Base-by-base conservation (phyloP, 2,888 invertebrate genomes). In the Auanema sp. region DNA sequence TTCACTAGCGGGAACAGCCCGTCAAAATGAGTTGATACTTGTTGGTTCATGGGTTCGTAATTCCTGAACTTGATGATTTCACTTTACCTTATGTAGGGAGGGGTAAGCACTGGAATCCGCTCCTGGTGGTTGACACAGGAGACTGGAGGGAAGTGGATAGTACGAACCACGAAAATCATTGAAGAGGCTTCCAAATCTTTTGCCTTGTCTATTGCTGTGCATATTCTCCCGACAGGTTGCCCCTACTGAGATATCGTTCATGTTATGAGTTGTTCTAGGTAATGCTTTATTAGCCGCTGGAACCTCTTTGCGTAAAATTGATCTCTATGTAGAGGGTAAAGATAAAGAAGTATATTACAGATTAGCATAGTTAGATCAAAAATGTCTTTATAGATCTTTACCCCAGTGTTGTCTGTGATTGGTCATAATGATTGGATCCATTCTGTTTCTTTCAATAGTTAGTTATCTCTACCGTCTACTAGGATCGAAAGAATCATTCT, bases 371-470 rank as follows among this genome's bases (percentile, higher is more conserved):
- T 3, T 23, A 52, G 18, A 1, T 16, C 43, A 10, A n/a, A 1
- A 41, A 2, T 11, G 14, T 2, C 42, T 12, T 49, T 58, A 24
- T 14, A 58, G 53, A 43, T 44, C 11, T 72, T 75, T 50, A 52
- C 40, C 11, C 62, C 49, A 21, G 58, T 65, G 6, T 42, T 76
- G 43, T 64, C 63, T 1, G 66, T 79, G 3, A 64, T 69, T 11
- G 77, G 74, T 18, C 75, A 77, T 57, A 66, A 68, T 6, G 77
- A 75, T 62, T 79, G 79, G 79, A 71, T 75, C 44, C 73, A 77
- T 58, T 69, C 77, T 0, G 64, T 79, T 10, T 66, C 74, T 16
- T 79, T 79, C 44, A 74, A 77, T 53, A 69, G 77, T 77, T 16
- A 16, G 33, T 57, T 56, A 25, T n/a, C 44, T 47, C 44, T 54